These are phyloP conservation scores for Camponotus fellah DNA, from an alignment of 2,888 invertebrate genomes.

Conservation along the genomic window DNA sequence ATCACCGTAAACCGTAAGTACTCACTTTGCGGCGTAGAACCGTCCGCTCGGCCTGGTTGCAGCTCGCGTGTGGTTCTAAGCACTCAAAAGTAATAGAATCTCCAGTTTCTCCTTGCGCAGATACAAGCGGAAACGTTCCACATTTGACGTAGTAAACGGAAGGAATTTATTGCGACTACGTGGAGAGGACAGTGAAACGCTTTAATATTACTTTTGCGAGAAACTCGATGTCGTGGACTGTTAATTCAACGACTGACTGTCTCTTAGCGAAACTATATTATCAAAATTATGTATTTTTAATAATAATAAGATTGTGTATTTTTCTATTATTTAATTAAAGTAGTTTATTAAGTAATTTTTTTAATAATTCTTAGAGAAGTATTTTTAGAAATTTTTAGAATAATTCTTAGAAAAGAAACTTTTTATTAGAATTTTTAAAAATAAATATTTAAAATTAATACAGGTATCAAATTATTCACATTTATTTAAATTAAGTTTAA, in stretches of 20 bases:
- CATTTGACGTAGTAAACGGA: conserved; percentile 43
- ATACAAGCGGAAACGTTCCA: conserved; percentile 41
- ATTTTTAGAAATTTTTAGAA: too few species aligned
- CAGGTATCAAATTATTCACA: neutral
- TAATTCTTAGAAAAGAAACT: neutral
- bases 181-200: neutral
- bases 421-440: neutral
- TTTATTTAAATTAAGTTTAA: neutral
- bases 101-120: conserved; percentile 45
- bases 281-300: neutral
- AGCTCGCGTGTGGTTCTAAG: conserved; percentile 43
- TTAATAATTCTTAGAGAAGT: neutral
- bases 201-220: conserved; percentile 25
- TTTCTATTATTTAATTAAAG: neutral
- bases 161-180: conserved; percentile 43
- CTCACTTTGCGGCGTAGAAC: conserved; percentile 51
- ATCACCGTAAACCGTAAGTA: conserved; percentile 55
- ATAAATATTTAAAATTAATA: neutral
- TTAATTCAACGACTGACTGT: neutral
- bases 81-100: conserved; percentile 59
- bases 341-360: neutral
- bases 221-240: neutral
- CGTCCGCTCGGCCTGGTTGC: conserved; percentile 53
- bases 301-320: neutral
- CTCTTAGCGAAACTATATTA: neutral